Evolutionary conservation across 2,888 invertebrate species (phyloP), one percentile per base, ranked within the genome.

Genomic region (Drosophila pseudotakahashii): DNA sequence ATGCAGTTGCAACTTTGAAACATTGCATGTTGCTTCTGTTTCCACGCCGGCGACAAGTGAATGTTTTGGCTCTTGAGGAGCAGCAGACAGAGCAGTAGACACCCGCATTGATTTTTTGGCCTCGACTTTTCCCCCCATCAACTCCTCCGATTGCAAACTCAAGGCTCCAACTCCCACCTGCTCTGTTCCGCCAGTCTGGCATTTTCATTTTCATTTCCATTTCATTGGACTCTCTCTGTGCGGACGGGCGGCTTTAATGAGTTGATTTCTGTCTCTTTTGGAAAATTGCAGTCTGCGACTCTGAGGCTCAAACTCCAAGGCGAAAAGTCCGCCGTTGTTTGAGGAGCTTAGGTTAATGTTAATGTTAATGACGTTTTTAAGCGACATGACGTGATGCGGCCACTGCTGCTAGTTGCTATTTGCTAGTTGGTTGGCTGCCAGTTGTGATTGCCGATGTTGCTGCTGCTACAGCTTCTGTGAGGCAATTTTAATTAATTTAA

Each of bases 321-420:
- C 83, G 81, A 86, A 81, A 81, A 81, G 81, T 83, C 87, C 60
- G 74, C 77, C 73, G 82, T 72, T 69, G 79, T 55, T 68, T 68
- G 66, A 59, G 79, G 82, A 68, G 79, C 71, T 83, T 86, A 81
- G 82, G 71, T 69, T 80, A 81, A 86, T 80, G 84, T 83, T 81
- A 83, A 86, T 81, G 84, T 81, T 81, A 81, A 81, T 86, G 84
- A 81, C 67, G 87, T 69, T 80, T 81, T 81, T 85, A 85, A 85
- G 77, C 83, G 86, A 76, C 82, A 85, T 80, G 80, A 82, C 82
- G 82, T 53, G 50, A 73, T 66, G 53, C 59, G 32, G 75, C 72
- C 39, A 32, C 64, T 44, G 47, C 50, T 62, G 80, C 64, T 60
- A 47, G 69, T 52, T 75, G 77, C 60, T n/a, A 7, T 30, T 45